Base-by-base conservation (phyloP, 1,140 invertebrate genomes). In the Homarus americanus region DNA sequence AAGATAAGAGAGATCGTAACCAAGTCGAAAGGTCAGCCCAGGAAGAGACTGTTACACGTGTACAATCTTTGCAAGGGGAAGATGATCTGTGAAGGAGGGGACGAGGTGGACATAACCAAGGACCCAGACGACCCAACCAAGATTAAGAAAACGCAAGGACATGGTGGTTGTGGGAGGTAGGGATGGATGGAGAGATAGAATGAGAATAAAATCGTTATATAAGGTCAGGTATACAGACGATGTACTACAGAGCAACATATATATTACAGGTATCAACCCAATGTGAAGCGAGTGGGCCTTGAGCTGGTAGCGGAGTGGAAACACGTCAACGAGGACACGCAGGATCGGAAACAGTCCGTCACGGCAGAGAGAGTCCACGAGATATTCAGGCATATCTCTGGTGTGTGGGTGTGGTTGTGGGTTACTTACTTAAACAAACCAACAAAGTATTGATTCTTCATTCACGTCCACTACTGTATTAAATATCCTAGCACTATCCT, bases 1-100 rank as follows among this genome's bases (percentile, higher is more conserved):
- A 99, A 99, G 95, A 98, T 99, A 75, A 98, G 99, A 95, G 99
- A 99, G 95, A 97, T 99, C 84, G 96, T 99, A 0, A 96, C 97
- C 95, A 99, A 99, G 95, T 98, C 98, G 9, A 99, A 99, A 95
- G 98, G 98, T n/a, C 98, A 99, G 93, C 97, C 98, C 0, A 95
- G 98, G 72, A 99, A 99, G 95, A 95, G 99, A 80, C 95, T 99
- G 49, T 97, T 97, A 24, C 97, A 98, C 95, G 97, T 99, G 0
- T 99, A 99, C 94, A 99, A 99, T 94, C 94, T 99, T 10, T 99
- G 99, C 94, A 99, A 99, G 95, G 97, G 97, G 5, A 99, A 99
- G 94, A 98, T 98, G 93, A 98, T 99, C 93, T 99, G 99, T 95
- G 99, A 99, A 94, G 99, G 98, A 92, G 98, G 98, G 87, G 98